Conservation (phyloP, 2,888 invertebrate species). For the Tenthredo livida region DNA sequence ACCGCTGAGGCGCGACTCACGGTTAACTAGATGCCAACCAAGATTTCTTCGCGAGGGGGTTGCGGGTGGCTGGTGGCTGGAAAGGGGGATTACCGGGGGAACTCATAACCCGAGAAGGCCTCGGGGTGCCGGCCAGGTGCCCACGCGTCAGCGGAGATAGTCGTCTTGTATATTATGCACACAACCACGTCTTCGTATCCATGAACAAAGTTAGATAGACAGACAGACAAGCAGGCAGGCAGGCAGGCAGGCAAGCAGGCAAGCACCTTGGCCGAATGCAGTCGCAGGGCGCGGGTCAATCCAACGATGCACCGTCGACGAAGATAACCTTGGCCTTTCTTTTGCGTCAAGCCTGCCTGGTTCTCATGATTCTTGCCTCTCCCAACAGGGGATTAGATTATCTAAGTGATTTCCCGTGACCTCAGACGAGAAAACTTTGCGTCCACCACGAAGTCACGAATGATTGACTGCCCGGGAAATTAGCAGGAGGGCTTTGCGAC, state of each 20-base stretch:
- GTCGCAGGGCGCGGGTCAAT: conserved; percentile 42
- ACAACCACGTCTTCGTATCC: neutral
- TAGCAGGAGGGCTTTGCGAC: neutral
- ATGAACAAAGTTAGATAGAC: conserved; percentile 6
- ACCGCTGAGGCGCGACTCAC: conserved; percentile 56
- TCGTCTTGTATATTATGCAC: conserved; percentile 25
- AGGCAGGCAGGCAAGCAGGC: conserved; percentile 14
- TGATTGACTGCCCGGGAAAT: conserved; percentile 44
- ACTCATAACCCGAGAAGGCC: conserved; percentile 58
- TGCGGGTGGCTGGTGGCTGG: conserved; percentile 23
- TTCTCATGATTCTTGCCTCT: conserved; percentile 43
- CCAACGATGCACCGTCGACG: conserved; percentile 36
- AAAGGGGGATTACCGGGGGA: conserved; percentile 39
- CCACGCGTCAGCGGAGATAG: conserved; percentile 65
- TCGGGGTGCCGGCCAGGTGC: conserved; percentile 66
- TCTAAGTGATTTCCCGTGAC: conserved; percentile 49
- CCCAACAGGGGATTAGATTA: conserved; percentile 44
- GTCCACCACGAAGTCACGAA: conserved; percentile 10
- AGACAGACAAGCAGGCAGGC: neutral
- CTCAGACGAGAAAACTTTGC: neutral
- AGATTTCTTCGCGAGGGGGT: conserved; percentile 69
- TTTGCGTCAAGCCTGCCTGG: conserved; percentile 44
- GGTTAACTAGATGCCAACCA: conserved; percentile 70
- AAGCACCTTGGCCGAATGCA: conserved; percentile 16
- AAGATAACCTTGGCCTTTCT: conserved; percentile 37